Percentiles rank a stretch among this genome's conserved stretches.
Evolutionary conservation across 2,888 invertebrate genomes (phyloP).

Genomic region (Cantharis rufa): DNA sequence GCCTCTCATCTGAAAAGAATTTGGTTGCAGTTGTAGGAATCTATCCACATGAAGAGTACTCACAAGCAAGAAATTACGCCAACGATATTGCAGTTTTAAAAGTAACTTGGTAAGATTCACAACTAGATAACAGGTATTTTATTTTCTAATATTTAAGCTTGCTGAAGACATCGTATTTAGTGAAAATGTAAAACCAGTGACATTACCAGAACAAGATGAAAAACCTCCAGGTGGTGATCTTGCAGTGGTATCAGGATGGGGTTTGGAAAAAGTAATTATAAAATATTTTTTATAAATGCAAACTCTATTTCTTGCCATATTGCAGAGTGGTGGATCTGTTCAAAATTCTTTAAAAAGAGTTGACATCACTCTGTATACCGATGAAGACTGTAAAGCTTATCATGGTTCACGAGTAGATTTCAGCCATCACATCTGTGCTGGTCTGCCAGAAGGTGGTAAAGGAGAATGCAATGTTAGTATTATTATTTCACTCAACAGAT

Average conservation of each 20-base stretch:
- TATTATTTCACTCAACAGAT: neutral
- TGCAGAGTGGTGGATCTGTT: neutral
- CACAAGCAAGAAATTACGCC: slow-evolving; percentile 11
- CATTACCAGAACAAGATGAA: slow-evolving; percentile 32
- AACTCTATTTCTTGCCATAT: neutral
- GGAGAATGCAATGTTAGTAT: neutral
- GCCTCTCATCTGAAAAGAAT: neutral
- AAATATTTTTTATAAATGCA: neutral
- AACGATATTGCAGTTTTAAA: slow-evolving; percentile 39
- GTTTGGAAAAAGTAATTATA: slow-evolving; percentile 25
- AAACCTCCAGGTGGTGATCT: slow-evolving; percentile 25
- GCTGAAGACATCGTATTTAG: slow-evolving; percentile 31
- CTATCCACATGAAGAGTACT: slow-evolving; percentile 23
- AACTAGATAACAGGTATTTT: neutral
- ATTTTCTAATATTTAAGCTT: slow-evolving; percentile 25
- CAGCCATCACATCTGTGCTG: slow-evolving; percentile 49
- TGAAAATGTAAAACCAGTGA: slow-evolving; percentile 26
- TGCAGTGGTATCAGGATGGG: slow-evolving; percentile 38
- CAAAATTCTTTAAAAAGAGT: slow-evolving; percentile 51
- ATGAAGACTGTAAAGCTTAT: slow-evolving; percentile 27
- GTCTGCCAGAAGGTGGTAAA: slow-evolving; percentile 44
- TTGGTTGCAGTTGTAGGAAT: slow-evolving; percentile 25
- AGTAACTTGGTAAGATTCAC: slow-evolving; percentile 8
- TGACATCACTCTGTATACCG: slow-evolving; percentile 47
- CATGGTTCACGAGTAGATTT: neutral